phyloP scores from a whole-genome alignment of 2,797 vertebrate species.

The Pseudocheirus occidentalis region DNA sequence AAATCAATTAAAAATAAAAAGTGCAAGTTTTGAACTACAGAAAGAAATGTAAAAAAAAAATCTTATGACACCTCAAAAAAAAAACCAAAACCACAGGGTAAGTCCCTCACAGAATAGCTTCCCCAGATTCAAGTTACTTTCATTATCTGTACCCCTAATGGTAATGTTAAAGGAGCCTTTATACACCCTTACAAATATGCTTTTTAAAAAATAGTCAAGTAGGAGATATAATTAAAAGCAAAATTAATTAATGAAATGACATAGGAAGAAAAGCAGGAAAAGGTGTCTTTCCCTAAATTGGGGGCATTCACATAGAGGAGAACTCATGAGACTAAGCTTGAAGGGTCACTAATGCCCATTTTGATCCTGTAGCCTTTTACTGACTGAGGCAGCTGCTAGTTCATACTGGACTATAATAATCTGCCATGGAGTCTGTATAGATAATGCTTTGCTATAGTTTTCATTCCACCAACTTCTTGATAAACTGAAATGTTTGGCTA shows the following conservation, averaged over 20 bases:
- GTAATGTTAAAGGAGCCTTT: not conserved
- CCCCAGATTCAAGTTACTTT: not conserved
- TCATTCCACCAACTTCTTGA: not conserved
- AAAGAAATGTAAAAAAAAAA: no score
- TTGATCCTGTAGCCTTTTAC: not conserved
- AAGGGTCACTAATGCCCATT: not conserved
- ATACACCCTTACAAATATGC: not conserved
- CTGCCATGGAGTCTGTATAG: not conserved
- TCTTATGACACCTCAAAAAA: no score
- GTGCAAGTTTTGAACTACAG: no score
- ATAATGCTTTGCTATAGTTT: not conserved
- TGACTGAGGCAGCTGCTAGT: not conserved
- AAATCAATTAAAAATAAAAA: no score
- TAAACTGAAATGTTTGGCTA: not conserved
- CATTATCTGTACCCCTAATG: not conserved
- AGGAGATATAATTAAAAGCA: not conserved
- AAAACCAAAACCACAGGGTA: not conserved
- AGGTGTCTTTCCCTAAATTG: not conserved
- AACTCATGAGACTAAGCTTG: not conserved
- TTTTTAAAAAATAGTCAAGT: not conserved
- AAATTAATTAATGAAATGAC: not conserved
- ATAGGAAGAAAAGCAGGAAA: not conserved
- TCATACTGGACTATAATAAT: not conserved
- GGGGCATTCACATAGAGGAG: not conserved
- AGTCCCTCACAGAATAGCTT: not conserved